Conservation (phyloP, 2,888 invertebrate species). For the Sycophila texana region DNA sequence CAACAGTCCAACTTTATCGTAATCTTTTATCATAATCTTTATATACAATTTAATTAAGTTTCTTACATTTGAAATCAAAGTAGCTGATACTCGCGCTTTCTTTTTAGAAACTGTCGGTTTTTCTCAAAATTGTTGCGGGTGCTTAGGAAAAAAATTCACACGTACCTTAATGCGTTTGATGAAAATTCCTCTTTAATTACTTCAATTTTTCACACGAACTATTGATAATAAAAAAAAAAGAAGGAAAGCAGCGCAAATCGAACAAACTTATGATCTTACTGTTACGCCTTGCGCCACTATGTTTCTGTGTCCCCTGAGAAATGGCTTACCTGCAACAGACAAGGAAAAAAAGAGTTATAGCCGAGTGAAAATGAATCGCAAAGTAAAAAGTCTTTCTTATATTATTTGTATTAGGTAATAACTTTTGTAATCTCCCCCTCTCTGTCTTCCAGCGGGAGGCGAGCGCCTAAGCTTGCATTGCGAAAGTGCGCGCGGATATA, state of each 20-base stretch:
- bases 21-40: no score
- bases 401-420: slow-evolving; percentile 46
- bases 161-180: slow-evolving; percentile 6
- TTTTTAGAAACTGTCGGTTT: background rate
- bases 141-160: slow-evolving; percentile 13
- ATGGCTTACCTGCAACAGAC: slow-evolving; percentile 45
- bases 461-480: slow-evolving; percentile 15
- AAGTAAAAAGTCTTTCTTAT: slow-evolving; percentile 45
- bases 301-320: slow-evolving; percentile 16
- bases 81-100: background rate
- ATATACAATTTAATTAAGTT: no score
- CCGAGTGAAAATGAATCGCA: slow-evolving; percentile 40
- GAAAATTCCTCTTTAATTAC: background rate
- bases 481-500: slow-evolving; percentile 20
- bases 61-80: no score
- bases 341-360: slow-evolving; percentile 1
- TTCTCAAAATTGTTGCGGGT: slow-evolving; percentile 17
- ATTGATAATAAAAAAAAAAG: background rate
- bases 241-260: background rate
- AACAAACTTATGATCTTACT: slow-evolving; percentile 17
- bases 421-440: slow-evolving; percentile 35
- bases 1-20: no score
- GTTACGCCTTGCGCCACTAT: slow-evolving; percentile 17
- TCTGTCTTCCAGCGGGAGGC: no score
- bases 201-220: slow-evolving; percentile 6